A percentile compares a stretch with the other conserved stretches of the same genome.
Conservation (phyloP, 2,113 vertebrate species). For the Silurus meridionalis region DNA sequence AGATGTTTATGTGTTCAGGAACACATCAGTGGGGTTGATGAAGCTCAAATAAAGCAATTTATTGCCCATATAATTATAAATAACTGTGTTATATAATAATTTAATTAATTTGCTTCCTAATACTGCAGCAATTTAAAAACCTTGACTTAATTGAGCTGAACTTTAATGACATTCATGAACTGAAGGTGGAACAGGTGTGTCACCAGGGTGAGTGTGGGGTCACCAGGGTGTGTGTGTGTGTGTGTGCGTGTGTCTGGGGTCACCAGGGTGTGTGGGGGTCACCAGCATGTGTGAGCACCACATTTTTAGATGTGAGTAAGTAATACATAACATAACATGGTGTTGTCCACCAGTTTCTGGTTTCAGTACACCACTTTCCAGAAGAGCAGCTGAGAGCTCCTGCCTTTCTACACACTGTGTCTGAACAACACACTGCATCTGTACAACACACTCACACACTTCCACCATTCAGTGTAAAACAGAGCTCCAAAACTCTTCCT, state of each 20-base stretch:
- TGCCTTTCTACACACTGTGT: constrained; percentile 7
- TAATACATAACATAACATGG: neutral
- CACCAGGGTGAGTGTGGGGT: neutral
- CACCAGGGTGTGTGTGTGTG: neutral
- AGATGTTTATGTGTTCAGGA: too few relatives aligned
- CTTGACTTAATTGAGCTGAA: too few relatives aligned
- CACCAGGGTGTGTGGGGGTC: neutral
- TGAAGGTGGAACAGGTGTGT: neutral
- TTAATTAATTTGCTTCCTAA: too few relatives aligned
- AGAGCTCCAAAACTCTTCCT: neutral
- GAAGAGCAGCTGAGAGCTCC: constrained; percentile 46
- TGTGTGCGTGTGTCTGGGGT: neutral
- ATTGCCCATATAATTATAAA: too few relatives aligned
- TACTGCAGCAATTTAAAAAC: too few relatives aligned
- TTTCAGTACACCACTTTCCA: neutral
- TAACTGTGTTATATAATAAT: too few relatives aligned
- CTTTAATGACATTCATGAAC: too few relatives aligned
- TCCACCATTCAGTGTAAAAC: too few relatives aligned
- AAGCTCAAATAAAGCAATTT: too few relatives aligned
- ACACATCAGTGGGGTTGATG: too few relatives aligned
- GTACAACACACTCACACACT: neutral
- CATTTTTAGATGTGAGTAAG: neutral
- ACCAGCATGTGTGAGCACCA: neutral
- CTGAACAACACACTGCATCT: neutral
- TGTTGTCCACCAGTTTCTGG: neutral